Percentiles rank a stretch among this genome's conserved stretches.
Conservation (phyloP, 2,797 vertebrate genomes). For the Sphenodon punctatus region DNA sequence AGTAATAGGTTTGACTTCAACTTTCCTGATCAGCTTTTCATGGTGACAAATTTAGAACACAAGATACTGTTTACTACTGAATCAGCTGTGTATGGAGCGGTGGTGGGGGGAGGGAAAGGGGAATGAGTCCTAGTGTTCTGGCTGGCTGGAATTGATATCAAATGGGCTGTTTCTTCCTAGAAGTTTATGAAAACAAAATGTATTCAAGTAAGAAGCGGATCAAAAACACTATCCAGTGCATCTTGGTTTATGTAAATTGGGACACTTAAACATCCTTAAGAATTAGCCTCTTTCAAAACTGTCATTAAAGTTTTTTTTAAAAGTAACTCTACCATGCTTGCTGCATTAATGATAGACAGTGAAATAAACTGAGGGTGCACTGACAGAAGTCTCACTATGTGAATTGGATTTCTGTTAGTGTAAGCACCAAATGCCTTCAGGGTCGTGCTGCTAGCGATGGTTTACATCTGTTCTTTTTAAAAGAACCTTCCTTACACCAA, state of each 20-base stretch:
- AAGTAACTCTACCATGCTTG: no score
- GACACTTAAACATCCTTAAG: slow-evolving; percentile 1
- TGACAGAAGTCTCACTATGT: no score
- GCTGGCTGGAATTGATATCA: neutral
- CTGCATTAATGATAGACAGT: no score
- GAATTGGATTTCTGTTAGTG: no score
- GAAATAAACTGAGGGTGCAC: no score
- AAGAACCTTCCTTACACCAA: neutral
- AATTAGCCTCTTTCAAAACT: neutral
- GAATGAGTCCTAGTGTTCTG: slow-evolving; percentile 16
- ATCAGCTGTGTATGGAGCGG: neutral
- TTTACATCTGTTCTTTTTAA: neutral
- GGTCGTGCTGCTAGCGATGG: no score
- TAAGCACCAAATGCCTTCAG: no score
- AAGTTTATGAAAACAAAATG: neutral
- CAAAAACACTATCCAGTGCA: neutral
- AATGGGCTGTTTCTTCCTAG: slow-evolving; percentile 3
- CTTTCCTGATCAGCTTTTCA: slow-evolving; percentile 13
- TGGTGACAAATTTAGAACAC: neutral
- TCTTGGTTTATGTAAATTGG: slow-evolving; percentile 12
- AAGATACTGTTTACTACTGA: neutral
- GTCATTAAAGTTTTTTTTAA: neutral
- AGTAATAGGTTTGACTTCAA: slow-evolving; percentile 12
- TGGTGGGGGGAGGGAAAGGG: no score
- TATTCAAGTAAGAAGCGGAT: slow-evolving; percentile 14